Evolutionary conservation across 2,888 invertebrate species (phyloP).

Genomic region (Cantharis rufa): DNA sequence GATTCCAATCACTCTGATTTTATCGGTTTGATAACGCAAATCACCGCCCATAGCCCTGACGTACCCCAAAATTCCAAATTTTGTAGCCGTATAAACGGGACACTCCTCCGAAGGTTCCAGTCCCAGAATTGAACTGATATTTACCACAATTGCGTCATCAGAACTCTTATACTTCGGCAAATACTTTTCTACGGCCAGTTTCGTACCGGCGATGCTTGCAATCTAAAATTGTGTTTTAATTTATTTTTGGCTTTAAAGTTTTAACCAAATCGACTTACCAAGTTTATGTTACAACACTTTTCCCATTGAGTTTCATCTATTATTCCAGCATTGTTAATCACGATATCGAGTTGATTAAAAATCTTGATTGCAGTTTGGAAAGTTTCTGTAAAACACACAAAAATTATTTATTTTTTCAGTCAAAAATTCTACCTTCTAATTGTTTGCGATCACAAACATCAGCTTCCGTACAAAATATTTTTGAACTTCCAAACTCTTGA

Average conservation of each 20-base stretch:
- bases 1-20: constrained; percentile 29
- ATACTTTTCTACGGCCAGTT: constrained; percentile 36
- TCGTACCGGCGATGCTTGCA: constrained; percentile 31
- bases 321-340: constrained; percentile 35
- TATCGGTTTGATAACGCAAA: constrained; percentile 12
- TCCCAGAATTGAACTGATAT: constrained; percentile 35
- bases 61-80: constrained; percentile 25
- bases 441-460: constrained; percentile 75
- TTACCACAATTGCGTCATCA: constrained; percentile 36
- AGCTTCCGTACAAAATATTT: constrained; percentile 69
- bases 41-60: constrained; percentile 21
- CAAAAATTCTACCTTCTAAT: constrained; percentile 66
- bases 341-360: constrained; percentile 32
- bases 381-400: neutral
- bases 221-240: constrained; percentile 4
- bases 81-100: constrained; percentile 18
- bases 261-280: constrained; percentile 26
- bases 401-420: neutral
- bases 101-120: constrained; percentile 12
- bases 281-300: constrained; percentile 33
- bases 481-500: constrained; percentile 67
- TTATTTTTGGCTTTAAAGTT: neutral
- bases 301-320: constrained; percentile 33
- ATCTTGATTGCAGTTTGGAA: constrained; percentile 1
- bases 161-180: constrained; percentile 37